phyloP scores from a whole-genome alignment of 1,140 invertebrate genomes.

The Oncopeltus fasciatus region DNA sequence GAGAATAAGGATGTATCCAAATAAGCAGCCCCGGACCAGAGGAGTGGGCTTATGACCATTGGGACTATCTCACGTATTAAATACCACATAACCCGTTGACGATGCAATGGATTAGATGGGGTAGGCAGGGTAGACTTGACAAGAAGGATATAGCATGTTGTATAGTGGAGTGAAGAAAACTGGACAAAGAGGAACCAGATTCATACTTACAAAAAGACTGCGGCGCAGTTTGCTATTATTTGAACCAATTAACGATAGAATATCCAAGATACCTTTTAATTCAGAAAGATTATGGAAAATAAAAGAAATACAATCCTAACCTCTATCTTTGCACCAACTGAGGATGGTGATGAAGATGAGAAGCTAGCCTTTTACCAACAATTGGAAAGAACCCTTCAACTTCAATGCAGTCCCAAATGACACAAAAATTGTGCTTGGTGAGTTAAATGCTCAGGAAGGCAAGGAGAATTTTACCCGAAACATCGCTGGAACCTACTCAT shows the following conservation, averaged over 20 bases:
- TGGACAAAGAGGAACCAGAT: conserved; percentile 8
- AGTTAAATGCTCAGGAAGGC: not conserved
- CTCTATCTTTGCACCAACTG: not conserved
- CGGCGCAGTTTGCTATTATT: not conserved
- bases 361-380: not conserved
- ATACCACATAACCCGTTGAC: no score
- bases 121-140: conserved; percentile 8
- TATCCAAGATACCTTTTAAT: conserved; percentile 11
- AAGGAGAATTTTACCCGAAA: not conserved
- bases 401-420: not conserved
- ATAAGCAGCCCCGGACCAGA: no score
- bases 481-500: not conserved
- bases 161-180: conserved; percentile 12
- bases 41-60: no score
- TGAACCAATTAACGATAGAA: conserved; percentile 13
- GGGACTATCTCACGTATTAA: no score
- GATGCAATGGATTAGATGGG: conserved; percentile 18
- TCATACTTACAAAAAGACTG: conserved; percentile 11
- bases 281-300: no score
- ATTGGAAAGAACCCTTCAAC: not conserved
- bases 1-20: no score
- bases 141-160: conserved; percentile 8
- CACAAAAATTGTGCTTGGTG: not conserved
- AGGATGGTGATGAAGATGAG: not conserved
- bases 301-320: not conserved